These are phyloP conservation scores for Suncus etruscus DNA, from an alignment of 2,113 vertebrate species.

Conservation along the genomic window DNA sequence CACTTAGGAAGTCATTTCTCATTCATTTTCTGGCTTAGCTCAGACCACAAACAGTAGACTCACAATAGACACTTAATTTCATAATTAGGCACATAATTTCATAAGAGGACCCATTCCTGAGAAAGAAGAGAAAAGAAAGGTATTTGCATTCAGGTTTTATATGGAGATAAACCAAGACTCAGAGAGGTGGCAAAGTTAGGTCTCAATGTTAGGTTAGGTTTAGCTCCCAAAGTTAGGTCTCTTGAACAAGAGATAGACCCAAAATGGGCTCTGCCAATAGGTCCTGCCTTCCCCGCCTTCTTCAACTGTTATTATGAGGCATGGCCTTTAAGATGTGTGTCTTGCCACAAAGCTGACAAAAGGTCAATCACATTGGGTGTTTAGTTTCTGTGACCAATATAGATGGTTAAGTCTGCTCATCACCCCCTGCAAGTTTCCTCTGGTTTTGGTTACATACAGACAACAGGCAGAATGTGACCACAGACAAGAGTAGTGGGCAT, in stretches of 20 bases:
- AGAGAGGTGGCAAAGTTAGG: neutral
- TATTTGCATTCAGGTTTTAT: neutral
- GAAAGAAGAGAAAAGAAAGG: neutral
- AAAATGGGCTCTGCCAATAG: neutral
- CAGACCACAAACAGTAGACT: neutral
- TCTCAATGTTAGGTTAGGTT: too few relatives aligned
- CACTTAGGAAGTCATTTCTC: constrained; percentile 41
- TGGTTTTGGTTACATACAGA: neutral
- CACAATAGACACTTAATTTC: constrained; percentile 4
- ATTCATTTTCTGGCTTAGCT: constrained; percentile 26
- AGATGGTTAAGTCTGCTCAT: too few relatives aligned
- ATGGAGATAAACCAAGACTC: constrained; percentile 35
- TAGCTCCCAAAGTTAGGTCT: neutral
- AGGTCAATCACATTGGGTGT: too few relatives aligned
- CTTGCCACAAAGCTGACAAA: too few relatives aligned
- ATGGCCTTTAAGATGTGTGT: too few relatives aligned
- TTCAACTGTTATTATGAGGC: too few relatives aligned
- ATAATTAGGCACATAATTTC: neutral
- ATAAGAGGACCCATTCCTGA: too few relatives aligned
- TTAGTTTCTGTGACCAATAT: too few relatives aligned
- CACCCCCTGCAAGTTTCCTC: neutral
- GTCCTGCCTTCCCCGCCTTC: neutral
- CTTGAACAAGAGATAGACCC: neutral
- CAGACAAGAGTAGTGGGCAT: neutral
- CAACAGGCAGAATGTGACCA: neutral